Conservation (phyloP, 2,113 vertebrate species). For the Tympanuchus pallidicinctus region DNA sequence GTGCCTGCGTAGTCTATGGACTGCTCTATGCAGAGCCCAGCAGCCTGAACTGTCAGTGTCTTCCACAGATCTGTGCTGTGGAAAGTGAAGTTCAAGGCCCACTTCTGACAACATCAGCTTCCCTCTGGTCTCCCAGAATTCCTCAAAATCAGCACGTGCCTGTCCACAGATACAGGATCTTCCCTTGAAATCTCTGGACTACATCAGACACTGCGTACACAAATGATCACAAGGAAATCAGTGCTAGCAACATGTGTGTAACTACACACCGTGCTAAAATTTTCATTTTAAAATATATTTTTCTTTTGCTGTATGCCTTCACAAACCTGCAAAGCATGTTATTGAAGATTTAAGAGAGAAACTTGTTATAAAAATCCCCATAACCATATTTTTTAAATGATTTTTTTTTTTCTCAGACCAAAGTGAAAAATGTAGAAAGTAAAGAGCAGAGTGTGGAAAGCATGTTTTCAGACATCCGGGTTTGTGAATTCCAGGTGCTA, state of each 20-base stretch:
- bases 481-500: conserved; percentile 46
- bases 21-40: background rate
- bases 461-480: background rate
- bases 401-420: background rate
- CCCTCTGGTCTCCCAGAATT: background rate
- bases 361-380: background rate
- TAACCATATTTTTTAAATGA: background rate
- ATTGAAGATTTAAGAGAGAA: background rate
- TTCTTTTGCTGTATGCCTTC: background rate
- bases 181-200: background rate
- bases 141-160: background rate
- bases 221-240: background rate
- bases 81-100: background rate
- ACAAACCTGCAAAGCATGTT: background rate
- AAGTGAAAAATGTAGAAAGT: background rate
- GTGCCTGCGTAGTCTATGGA: background rate
- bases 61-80: background rate
- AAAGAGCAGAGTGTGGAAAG: background rate
- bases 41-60: background rate
- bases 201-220: background rate
- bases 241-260: background rate
- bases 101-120: background rate
- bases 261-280: fast-evolving
- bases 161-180: background rate
- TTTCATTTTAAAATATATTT: background rate